Conservation (phyloP, 2,113 vertebrate genomes). For the Hippotragus niger region DNA sequence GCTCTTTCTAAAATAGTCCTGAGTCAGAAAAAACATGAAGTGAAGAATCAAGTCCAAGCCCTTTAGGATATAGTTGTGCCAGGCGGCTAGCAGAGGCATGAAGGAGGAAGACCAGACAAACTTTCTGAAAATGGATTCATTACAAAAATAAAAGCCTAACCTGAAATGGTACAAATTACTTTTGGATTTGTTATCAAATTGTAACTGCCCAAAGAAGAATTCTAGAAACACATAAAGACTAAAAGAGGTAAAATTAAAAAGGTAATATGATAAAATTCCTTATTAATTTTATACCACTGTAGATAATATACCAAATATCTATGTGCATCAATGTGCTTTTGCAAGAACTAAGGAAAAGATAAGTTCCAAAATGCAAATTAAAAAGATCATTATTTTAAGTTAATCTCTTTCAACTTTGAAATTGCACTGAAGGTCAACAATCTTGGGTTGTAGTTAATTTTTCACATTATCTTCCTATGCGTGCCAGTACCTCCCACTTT, state of each 20-base stretch:
- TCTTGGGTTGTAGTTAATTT: slow-evolving; percentile 17
- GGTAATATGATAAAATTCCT: slow-evolving; percentile 52
- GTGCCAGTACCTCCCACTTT: slow-evolving; percentile 23
- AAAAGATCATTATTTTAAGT: neutral
- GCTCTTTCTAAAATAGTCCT: neutral
- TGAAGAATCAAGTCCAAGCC: neutral
- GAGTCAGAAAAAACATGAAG: neutral
- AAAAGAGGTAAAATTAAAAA: neutral
- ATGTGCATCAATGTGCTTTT: neutral
- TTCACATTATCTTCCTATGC: neutral
- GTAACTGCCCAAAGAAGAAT: neutral
- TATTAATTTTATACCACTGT: neutral
- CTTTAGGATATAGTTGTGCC: neutral
- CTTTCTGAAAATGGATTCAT: neutral
- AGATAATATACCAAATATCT: neutral
- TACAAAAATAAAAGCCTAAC: neutral
- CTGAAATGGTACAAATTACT: neutral
- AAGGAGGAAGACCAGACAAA: neutral
- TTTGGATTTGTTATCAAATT: neutral
- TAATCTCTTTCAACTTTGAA: neutral
- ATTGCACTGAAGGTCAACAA: slow-evolving; percentile 15
- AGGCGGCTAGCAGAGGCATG: fast-evolving
- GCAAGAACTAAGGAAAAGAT: neutral
- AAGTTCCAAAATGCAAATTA: neutral
- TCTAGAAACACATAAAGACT: neutral